phyloP scores from a whole-genome alignment of 1,140 invertebrate species.

The Thalassaphorura encarpata region DNA sequence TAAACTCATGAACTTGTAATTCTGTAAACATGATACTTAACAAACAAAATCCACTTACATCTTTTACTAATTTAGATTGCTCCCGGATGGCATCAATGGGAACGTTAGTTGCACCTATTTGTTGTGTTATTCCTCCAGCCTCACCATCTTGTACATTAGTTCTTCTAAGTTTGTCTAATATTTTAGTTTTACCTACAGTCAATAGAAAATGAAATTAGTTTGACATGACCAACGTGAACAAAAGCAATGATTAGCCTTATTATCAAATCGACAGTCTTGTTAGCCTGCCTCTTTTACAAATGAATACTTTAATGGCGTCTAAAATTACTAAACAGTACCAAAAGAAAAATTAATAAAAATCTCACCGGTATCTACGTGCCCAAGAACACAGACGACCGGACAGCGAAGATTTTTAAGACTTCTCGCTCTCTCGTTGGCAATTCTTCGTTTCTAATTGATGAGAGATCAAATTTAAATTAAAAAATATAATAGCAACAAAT shows the following conservation, averaged over 20 bases:
- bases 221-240: neutral
- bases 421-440: slow-evolving; percentile 72
- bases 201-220: neutral
- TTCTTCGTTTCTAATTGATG: slow-evolving; percentile 56
- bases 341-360: no score
- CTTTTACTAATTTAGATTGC: slow-evolving; percentile 87
- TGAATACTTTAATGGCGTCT: no score
- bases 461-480: slow-evolving; percentile 16
- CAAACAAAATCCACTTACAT: slow-evolving; percentile 46
- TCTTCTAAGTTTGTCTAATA: slow-evolving; percentile 87
- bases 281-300: no score
- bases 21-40: slow-evolving; percentile 3
- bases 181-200: slow-evolving; percentile 77
- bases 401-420: slow-evolving; percentile 71
- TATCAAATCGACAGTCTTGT: no score
- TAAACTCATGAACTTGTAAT: slow-evolving; percentile 2
- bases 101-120: slow-evolving; percentile 99
- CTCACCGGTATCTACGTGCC: slow-evolving; percentile 95
- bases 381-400: slow-evolving; percentile 95
- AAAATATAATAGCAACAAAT: neutral
- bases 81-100: slow-evolving; percentile 91
- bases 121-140: slow-evolving; percentile 98
- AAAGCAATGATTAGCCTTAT: neutral
- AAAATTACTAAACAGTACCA: no score
- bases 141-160: slow-evolving; percentile 98